Percentiles rank a stretch among this genome's conserved stretches.
Evolutionary conservation across 2,113 vertebrate species (phyloP).

Genomic region (Raja brachyura): DNA sequence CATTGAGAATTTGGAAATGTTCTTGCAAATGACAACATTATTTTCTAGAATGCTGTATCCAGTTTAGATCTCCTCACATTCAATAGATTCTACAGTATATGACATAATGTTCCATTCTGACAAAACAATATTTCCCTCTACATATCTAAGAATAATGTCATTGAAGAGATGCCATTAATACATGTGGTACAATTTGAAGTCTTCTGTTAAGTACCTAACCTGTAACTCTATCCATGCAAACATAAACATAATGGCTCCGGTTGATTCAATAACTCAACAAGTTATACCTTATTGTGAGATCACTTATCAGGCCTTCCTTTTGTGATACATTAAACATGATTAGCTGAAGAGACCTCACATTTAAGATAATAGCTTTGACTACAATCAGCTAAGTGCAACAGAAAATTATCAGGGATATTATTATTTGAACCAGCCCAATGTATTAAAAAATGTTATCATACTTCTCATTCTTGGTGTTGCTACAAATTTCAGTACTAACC

Average conservation of each 20-base stretch:
- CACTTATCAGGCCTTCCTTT: neutral
- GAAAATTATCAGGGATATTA: neutral
- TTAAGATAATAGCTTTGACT: slow-evolving; percentile 20
- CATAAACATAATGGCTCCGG: slow-evolving; percentile 4
- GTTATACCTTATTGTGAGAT: slow-evolving; percentile 22
- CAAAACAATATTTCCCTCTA: neutral
- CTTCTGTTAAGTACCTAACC: neutral
- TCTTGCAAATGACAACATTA: neutral
- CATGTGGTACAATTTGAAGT: slow-evolving; percentile 5
- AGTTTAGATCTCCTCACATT: neutral
- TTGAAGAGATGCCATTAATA: neutral
- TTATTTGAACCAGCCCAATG: neutral
- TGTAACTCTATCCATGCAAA: neutral
- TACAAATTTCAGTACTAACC: neutral
- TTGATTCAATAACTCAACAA: slow-evolving; percentile 30
- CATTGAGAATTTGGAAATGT: neutral
- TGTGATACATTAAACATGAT: slow-evolving; percentile 12
- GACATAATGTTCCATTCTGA: neutral
- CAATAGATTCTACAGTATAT: neutral
- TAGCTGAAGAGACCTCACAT: slow-evolving; percentile 3
- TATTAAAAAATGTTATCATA: neutral
- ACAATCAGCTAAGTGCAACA: neutral
- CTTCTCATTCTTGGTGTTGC: neutral
- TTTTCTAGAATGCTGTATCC: neutral
- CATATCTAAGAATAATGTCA: neutral